Evolutionary conservation across 1,140 invertebrate species (phyloP).

Genomic region (Bombus huntii): DNA sequence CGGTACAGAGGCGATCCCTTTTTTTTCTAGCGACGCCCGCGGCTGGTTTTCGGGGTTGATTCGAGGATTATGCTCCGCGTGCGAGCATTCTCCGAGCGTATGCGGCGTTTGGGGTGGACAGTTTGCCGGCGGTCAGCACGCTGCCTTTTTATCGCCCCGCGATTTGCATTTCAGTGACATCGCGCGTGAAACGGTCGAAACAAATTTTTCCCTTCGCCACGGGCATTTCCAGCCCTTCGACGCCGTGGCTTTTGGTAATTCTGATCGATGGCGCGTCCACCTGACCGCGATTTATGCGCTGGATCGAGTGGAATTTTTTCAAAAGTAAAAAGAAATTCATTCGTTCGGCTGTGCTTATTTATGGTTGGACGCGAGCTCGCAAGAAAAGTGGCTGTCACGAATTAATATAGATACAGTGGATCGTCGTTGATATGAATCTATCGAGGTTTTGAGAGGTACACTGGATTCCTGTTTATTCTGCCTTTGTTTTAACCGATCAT

Average conservation of each 20-base stretch:
- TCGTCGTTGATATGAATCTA: background rate
- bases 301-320: background rate
- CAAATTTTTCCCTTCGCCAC: background rate
- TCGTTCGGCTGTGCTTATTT: background rate
- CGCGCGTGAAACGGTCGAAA: background rate
- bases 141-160: slow-evolving; percentile 8
- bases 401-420: background rate
- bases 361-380: background rate
- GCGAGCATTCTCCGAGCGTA: slow-evolving; percentile 11
- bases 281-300: background rate
- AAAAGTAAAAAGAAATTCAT: background rate
- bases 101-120: background rate
- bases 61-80: slow-evolving; percentile 12
- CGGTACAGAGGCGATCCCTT: background rate
- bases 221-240: background rate
- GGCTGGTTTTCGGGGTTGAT: slow-evolving; percentile 24
- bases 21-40: background rate
- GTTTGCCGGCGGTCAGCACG: slow-evolving; percentile 5
- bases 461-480: too few species aligned
- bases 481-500: too few species aligned
- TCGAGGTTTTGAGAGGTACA: background rate
- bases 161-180: slow-evolving; percentile 40
- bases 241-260: background rate
- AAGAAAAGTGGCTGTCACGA: background rate
- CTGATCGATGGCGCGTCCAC: background rate